Evolutionary conservation across 2,888 invertebrate genomes (phyloP).

Genomic region (Tenthredo notha): DNA sequence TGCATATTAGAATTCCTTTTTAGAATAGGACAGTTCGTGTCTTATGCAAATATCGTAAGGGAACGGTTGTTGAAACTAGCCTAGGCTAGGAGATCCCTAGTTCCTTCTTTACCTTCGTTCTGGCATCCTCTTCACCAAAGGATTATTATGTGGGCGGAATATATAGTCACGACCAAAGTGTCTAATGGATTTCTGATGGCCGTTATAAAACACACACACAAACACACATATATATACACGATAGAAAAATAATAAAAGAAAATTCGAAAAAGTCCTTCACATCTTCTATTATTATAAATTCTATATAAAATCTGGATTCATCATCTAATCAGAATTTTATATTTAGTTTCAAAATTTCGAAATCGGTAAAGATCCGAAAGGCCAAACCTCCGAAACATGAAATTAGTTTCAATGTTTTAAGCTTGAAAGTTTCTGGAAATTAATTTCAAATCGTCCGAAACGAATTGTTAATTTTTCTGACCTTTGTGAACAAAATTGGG

Average conservation of each 20-base stretch:
- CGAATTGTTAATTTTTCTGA: too few species aligned
- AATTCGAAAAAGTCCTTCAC: not conserved
- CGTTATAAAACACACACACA: not conserved
- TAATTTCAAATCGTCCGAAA: too few species aligned
- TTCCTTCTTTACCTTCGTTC: not conserved
- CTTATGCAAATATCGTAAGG: conserved; percentile 62
- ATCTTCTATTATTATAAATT: too few species aligned
- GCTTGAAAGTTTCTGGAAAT: too few species aligned
- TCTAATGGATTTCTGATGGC: conserved; percentile 71
- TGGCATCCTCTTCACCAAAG: not conserved
- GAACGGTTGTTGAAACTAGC: conserved; percentile 38
- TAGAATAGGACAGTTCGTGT: conserved; percentile 64
- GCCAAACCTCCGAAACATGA: too few species aligned
- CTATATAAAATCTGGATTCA: not conserved
- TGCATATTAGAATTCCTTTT: conserved; percentile 54
- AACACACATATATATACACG: not conserved
- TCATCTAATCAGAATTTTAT: not conserved
- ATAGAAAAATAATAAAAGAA: not conserved
- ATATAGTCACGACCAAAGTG: conserved; percentile 62
- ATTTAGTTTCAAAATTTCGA: too few species aligned
- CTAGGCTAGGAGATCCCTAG: not conserved
- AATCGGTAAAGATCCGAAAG: too few species aligned
- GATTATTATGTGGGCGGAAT: conserved; percentile 41
- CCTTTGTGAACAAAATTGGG: too few species aligned
- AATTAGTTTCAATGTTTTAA: too few species aligned